Conservation (phyloP, 2,113 vertebrate species). For the Paramisgurnus dabryanus region DNA sequence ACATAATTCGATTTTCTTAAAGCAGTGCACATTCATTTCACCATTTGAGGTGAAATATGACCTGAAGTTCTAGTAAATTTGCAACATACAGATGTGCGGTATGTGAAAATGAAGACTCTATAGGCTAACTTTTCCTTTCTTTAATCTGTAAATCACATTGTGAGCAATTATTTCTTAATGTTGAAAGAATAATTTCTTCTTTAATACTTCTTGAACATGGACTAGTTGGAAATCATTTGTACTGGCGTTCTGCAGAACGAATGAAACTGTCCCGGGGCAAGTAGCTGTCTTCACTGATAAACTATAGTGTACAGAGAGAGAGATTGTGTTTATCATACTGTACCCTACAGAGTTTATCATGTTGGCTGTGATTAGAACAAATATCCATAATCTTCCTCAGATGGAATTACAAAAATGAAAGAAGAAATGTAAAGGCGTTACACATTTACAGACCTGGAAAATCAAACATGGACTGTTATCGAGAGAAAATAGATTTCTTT, state of each 20-base stretch:
- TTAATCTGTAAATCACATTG: conserved; percentile 10
- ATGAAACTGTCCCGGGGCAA: conserved; percentile 11
- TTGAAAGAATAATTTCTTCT: background rate
- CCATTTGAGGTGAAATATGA: too few relatives aligned
- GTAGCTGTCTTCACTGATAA: conserved; percentile 22
- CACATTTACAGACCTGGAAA: background rate
- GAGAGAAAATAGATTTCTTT: conserved; percentile 4
- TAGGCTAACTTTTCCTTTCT: conserved; percentile 12
- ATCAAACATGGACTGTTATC: conserved; percentile 28
- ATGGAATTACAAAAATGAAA: conserved; percentile 7
- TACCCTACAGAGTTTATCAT: conserved; percentile 24
- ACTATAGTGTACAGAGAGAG: conserved; percentile 2
- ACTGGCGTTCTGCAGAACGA: background rate
- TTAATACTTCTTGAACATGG: background rate
- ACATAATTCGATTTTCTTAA: too few relatives aligned
- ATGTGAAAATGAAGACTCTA: background rate
- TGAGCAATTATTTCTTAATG: conserved; percentile 20
- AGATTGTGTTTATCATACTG: conserved; percentile 7
- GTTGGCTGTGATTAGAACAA: conserved; percentile 33
- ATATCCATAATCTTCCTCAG: conserved; percentile 40
- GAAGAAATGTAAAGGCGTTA: conserved; percentile 20
- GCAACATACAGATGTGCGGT: background rate
- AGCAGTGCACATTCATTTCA: too few relatives aligned
- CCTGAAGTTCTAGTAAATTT: too few relatives aligned
- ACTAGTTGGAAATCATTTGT: background rate